Conservation (phyloP, 2,113 vertebrate genomes). For the Rhipidura dahli region DNA sequence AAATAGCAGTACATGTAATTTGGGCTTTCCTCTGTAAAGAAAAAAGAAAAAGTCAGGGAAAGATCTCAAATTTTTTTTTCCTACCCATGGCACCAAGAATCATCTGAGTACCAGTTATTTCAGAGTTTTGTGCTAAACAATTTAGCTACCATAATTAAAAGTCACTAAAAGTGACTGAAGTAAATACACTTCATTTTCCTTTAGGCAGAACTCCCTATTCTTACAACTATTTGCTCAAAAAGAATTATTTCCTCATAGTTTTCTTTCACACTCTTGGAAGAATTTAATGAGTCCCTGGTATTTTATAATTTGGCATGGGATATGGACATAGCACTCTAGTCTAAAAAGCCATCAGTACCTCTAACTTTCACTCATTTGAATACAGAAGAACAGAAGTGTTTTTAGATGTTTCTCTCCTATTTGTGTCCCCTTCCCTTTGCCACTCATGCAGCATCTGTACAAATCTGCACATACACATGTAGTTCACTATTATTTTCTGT, state of each 20-base stretch:
- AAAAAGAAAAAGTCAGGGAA: not conserved
- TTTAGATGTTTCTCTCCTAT: not conserved
- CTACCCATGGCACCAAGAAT: not conserved
- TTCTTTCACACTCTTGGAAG: not conserved
- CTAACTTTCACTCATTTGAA: not conserved
- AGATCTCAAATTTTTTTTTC: not conserved
- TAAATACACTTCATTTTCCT: not conserved
- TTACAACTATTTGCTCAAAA: not conserved
- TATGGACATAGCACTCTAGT: not conserved
- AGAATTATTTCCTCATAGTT: not conserved
- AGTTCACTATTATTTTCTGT: not conserved
- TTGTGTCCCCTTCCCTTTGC: not conserved
- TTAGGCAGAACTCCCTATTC: not conserved
- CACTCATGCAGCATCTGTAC: not conserved
- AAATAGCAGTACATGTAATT: slow-evolving; percentile 94
- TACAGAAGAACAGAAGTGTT: not conserved
- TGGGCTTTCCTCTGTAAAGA: slow-evolving; percentile 88
- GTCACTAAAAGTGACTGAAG: not conserved
- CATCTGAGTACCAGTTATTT: not conserved
- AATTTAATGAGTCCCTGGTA: not conserved
- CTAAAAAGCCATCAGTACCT: not conserved
- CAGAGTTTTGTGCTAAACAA: not conserved
- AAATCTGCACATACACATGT: not conserved
- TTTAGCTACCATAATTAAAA: not conserved
- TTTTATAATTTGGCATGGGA: not conserved